Percentiles rank a stretch among this genome's conserved stretches.
These are phyloP conservation scores for Drosophila limbata DNA, from an alignment of 2,888 invertebrate species.

Conservation along the genomic window DNA sequence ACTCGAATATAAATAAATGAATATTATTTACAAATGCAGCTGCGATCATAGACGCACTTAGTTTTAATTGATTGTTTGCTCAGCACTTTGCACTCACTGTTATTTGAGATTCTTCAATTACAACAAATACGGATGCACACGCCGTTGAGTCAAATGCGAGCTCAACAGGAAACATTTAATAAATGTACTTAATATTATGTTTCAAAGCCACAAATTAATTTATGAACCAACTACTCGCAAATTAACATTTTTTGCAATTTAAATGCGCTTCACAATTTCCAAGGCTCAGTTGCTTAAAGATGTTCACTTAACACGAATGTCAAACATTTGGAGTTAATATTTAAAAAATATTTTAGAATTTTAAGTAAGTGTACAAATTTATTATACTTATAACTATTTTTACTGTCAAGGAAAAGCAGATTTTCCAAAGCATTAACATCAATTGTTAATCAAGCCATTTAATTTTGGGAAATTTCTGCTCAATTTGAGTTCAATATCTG, in stretches of 20 bases:
- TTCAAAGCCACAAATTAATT: conserved; percentile 11
- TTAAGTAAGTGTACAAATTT: not conserved
- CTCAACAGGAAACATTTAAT: conserved; percentile 44
- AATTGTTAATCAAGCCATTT: not conserved
- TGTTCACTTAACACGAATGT: not conserved
- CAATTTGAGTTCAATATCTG: not conserved
- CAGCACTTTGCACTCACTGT: conserved; percentile 39
- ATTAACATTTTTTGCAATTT: not conserved
- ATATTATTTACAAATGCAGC: not conserved
- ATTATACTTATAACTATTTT: not conserved
- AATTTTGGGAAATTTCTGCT: not conserved
- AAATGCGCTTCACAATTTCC: not conserved
- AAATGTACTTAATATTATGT: conserved; percentile 32
- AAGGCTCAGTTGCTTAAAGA: conserved; percentile 4
- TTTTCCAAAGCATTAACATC: not conserved
- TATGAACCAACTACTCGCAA: not conserved
- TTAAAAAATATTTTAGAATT: not conserved
- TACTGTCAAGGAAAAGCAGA: not conserved
- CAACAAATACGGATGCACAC: conserved; percentile 15
- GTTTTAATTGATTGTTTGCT: conserved; percentile 22
- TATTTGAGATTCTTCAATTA: conserved; percentile 43
- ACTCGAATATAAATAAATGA: not conserved
- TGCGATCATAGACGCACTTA: not conserved
- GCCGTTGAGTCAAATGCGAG: conserved; percentile 2
- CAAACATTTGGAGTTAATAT: not conserved